A percentile compares a stretch with the other conserved stretches of the same genome.
Conservation (phyloP, 2,888 invertebrate species). For the Acrocyrtus sp. region DNA sequence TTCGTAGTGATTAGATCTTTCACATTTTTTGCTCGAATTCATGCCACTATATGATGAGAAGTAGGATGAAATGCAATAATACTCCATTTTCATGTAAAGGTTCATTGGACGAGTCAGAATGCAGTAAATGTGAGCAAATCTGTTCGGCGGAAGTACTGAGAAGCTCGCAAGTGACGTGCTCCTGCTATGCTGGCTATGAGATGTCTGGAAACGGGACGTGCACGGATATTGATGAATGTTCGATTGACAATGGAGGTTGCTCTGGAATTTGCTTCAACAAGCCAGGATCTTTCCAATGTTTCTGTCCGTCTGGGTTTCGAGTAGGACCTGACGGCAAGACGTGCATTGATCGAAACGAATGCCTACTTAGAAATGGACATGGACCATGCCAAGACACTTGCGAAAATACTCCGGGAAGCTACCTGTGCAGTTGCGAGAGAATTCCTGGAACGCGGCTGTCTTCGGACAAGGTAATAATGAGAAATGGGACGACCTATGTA, state of each 20-base stretch:
- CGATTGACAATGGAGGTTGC: constrained; percentile 72
- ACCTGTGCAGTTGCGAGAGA: constrained; percentile 71
- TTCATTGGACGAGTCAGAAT: constrained; percentile 60
- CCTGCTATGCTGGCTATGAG: constrained; percentile 62
- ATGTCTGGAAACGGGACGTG: constrained; percentile 58
- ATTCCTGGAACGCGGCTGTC: constrained; percentile 72
- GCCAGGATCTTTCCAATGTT: constrained; percentile 69
- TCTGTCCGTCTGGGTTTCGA: constrained; percentile 67
- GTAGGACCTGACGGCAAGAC: constrained; percentile 65
- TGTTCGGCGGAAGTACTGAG: constrained; percentile 57
- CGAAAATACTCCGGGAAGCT: constrained; percentile 71
- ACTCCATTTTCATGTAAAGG: too few relatives aligned
- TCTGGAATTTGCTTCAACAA: constrained; percentile 74
- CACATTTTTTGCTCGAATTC: too few relatives aligned
- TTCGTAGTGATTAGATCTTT: too few relatives aligned
- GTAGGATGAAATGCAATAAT: too few relatives aligned
- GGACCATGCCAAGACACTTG: constrained; percentile 76
- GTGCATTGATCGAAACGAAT: constrained; percentile 71
- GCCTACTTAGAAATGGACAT: constrained; percentile 72
- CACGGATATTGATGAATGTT: constrained; percentile 69
- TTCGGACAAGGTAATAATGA: constrained; percentile 67
- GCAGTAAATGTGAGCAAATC: constrained; percentile 63
- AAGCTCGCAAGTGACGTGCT: constrained; percentile 57
- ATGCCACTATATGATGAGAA: too few relatives aligned
- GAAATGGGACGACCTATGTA: background rate